A percentile compares a stretch with the other conserved stretches of the same genome.
phyloP scores from a whole-genome alignment of 2,113 vertebrate species.

The Ramphastos sulfuratus region DNA sequence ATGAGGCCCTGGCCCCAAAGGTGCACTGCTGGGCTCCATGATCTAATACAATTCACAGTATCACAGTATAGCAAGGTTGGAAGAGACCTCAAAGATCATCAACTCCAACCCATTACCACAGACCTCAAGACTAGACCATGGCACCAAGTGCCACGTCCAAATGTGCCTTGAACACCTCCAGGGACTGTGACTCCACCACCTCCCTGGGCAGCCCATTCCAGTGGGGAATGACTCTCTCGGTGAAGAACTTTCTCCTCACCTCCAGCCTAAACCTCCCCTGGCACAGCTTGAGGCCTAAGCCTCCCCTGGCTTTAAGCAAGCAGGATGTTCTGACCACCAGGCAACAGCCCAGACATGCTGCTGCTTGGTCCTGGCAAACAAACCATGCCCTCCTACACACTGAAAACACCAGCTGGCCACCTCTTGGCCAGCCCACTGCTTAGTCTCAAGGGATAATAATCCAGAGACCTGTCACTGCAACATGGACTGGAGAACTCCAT shows the following conservation, averaged over 20 bases:
- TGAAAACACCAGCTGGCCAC: constrained; percentile 32
- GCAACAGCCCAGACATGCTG: not conserved
- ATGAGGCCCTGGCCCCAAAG: not conserved
- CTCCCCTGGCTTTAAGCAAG: not conserved
- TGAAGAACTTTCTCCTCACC: too few relatives aligned
- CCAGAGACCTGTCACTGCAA: not conserved
- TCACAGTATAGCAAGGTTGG: too few relatives aligned
- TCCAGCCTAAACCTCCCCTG: too few relatives aligned
- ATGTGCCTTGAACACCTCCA: too few relatives aligned
- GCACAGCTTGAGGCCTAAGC: too few relatives aligned
- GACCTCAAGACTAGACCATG: too few relatives aligned
- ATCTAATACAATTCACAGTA: not conserved
- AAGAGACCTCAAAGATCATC: too few relatives aligned
- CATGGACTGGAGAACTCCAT: not conserved
- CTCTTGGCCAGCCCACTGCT: not conserved
- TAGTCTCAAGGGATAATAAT: not conserved
- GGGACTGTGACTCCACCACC: too few relatives aligned
- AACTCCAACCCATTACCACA: too few relatives aligned
- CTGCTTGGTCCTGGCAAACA: not conserved
- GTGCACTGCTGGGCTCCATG: not conserved
- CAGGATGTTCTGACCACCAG: not conserved
- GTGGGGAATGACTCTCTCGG: too few relatives aligned
- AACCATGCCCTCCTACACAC: constrained; percentile 10
- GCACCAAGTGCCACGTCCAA: too few relatives aligned
- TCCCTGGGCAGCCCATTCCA: too few relatives aligned